phyloP scores from a whole-genome alignment of 2,888 invertebrate species.

The Drosophila vallismaia region DNA sequence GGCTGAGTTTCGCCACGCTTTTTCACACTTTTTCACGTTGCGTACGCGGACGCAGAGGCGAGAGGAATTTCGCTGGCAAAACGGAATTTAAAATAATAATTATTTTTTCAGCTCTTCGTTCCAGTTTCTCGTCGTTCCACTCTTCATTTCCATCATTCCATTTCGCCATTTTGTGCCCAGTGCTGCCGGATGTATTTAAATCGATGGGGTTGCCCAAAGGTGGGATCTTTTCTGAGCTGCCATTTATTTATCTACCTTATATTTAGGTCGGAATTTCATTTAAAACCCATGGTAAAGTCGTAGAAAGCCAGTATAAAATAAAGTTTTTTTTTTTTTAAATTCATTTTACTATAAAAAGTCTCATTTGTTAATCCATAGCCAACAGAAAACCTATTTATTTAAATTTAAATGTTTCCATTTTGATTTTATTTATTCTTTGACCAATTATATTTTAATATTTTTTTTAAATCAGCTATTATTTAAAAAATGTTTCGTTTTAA shows the following conservation, averaged over 20 bases:
- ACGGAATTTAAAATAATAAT: conserved; percentile 82
- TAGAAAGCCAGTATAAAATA: too few relatives aligned
- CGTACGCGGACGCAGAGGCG: conserved; percentile 55
- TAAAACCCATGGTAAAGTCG: too few relatives aligned
- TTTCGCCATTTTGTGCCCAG: conserved; percentile 78
- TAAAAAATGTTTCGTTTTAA: not conserved
- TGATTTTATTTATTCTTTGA: not conserved
- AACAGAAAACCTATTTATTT: too few relatives aligned
- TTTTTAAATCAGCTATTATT: not conserved
- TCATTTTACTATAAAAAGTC: too few relatives aligned
- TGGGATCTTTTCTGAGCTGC: not conserved
- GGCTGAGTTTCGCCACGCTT: conserved; percentile 20
- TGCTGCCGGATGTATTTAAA: conserved; percentile 61
- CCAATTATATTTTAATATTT: too few relatives aligned
- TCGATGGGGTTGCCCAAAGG: not conserved
- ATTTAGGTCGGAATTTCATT: too few relatives aligned
- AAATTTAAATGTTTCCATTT: too few relatives aligned
- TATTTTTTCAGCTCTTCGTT: conserved; percentile 82
- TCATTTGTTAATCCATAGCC: too few relatives aligned
- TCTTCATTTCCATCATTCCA: conserved; percentile 63
- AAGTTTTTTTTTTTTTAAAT: too few relatives aligned
- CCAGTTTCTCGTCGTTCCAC: conserved; percentile 23
- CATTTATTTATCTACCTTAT: not conserved
- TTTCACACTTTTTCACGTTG: conserved; percentile 51
- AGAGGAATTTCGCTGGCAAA: conserved; percentile 82